Percentiles rank a stretch among this genome's conserved stretches.
These are phyloP conservation scores for Sebastes oblongus DNA, from an alignment of 2,797 vertebrate species.

Conservation along the genomic window DNA sequence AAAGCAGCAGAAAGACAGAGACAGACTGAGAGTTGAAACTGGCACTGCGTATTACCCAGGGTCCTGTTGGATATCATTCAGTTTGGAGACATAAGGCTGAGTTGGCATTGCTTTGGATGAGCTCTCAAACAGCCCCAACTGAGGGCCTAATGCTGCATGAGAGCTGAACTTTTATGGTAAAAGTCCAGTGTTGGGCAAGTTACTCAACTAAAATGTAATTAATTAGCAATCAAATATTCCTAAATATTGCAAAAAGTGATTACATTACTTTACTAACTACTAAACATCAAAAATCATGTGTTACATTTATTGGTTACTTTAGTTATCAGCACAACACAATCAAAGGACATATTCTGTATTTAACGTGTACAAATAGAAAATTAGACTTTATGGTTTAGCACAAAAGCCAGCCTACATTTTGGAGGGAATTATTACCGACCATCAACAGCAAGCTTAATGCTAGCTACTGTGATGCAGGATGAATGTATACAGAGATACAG, in stretches of 20 bases:
- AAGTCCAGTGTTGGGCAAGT: neutral
- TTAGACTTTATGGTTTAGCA: neutral
- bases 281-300: neutral
- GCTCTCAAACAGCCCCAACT: slow-evolving; percentile 28
- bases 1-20: slow-evolving; percentile 17
- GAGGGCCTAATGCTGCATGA: neutral
- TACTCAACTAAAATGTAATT: neutral
- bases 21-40: slow-evolving; percentile 37
- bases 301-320: neutral
- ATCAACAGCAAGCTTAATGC: neutral
- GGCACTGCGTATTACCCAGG: slow-evolving; percentile 53
- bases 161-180: slow-evolving; percentile 3
- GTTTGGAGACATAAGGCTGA: slow-evolving; percentile 57
- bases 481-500: too few species aligned
- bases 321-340: neutral
- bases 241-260: neutral
- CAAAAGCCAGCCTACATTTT: neutral
- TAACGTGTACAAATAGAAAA: neutral
- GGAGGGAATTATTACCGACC: neutral
- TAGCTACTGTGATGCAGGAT: neutral
- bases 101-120: slow-evolving; percentile 40
- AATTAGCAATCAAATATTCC: neutral
- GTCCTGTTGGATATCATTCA: slow-evolving; percentile 68
- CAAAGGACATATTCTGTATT: neutral
- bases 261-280: neutral